Evolutionary conservation across 2,888 invertebrate genomes (phyloP).

Genomic region (Oscheius sp.): DNA sequence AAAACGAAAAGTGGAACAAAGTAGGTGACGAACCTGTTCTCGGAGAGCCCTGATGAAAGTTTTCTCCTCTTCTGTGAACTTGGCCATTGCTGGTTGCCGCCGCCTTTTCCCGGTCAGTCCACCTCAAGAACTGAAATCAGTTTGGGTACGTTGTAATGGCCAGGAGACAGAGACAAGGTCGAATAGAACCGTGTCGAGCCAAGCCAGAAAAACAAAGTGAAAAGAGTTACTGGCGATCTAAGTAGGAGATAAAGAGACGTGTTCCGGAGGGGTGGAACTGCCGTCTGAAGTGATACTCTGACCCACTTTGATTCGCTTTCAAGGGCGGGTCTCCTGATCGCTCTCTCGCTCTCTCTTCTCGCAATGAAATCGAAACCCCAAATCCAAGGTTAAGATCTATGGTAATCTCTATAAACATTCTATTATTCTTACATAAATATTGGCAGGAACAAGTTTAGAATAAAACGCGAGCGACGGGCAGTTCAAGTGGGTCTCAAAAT

Average conservation of each 20-base stretch:
- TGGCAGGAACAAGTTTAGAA: no score
- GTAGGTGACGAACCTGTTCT: conserved; percentile 22
- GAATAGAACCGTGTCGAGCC: neutral
- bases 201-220: neutral
- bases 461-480: no score
- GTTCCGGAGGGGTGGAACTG: neutral
- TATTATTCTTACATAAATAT: no score
- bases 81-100: neutral
- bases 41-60: conserved; percentile 25
- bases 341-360: no score
- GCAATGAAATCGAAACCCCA: no score
- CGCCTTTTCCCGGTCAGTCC: neutral
- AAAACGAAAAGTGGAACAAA: no score
- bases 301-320: conserved; percentile 26
- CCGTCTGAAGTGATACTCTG: conserved; percentile 26
- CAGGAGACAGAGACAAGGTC: neutral
- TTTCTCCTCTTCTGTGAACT: conserved; percentile 15
- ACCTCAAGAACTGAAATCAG: no score
- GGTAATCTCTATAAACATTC: no score
- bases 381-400: no score
- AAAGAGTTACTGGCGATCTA: neutral
- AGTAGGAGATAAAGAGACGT: conserved; percentile 16
- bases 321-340: conserved; percentile 16
- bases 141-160: neutral
- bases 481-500: no score